Percentiles rank a stretch among this genome's conserved stretches.
Conservation (phyloP, 2,797 vertebrate genomes). For the Fringilla coelebs region DNA sequence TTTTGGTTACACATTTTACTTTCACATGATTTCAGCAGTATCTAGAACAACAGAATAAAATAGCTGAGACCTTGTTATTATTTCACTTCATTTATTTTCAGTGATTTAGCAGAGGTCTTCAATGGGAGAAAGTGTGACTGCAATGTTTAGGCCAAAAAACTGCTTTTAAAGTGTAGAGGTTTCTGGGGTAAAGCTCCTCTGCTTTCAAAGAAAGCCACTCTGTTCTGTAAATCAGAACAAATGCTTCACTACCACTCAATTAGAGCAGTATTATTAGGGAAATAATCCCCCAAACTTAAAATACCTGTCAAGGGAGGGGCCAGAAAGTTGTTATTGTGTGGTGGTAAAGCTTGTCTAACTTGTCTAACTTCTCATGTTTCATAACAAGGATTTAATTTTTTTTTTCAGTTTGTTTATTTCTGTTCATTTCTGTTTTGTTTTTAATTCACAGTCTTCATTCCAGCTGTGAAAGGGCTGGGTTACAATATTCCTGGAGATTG, state of each 20-base stretch:
- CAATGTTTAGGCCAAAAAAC: background rate
- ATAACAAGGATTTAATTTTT: background rate
- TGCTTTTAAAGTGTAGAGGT: background rate
- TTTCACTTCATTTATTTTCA: background rate
- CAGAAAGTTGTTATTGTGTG: background rate
- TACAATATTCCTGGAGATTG: background rate
- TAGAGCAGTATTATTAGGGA: background rate
- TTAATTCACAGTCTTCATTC: background rate
- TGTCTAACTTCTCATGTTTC: background rate
- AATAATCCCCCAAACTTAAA: background rate
- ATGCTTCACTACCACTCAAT: background rate
- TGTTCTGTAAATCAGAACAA: background rate
- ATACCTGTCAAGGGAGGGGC: background rate
- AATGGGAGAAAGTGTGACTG: background rate
- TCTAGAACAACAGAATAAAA: background rate
- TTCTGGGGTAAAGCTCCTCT: background rate
- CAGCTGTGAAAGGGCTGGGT: background rate
- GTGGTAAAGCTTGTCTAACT: background rate
- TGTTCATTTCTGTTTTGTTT: background rate
- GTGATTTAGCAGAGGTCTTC: background rate
- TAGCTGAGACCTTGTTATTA: background rate
- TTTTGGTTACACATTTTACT: background rate
- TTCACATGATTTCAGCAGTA: background rate
- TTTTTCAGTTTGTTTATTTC: background rate
- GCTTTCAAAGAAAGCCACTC: background rate